Conservation (phyloP, 2,888 invertebrate species). For the Andrena hattorfiana region DNA sequence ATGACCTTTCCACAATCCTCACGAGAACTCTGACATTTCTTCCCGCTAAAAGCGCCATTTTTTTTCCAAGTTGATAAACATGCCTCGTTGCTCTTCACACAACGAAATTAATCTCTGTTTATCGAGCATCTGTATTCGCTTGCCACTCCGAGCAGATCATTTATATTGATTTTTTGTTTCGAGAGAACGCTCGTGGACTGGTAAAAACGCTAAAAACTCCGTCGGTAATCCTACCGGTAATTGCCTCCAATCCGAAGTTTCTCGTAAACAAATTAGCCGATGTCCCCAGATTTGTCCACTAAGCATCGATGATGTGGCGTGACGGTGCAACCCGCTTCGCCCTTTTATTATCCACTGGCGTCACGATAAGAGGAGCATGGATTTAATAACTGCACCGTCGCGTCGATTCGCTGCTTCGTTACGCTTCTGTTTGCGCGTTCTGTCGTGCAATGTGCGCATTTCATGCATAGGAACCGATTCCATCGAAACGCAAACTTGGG, state of each 20-base stretch:
- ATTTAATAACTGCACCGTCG: neutral
- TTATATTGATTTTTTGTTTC: neutral
- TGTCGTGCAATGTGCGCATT: neutral
- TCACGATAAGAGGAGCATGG: neutral
- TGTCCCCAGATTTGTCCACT: neutral
- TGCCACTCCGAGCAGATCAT: neutral
- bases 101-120: neutral
- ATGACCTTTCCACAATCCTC: too few species aligned
- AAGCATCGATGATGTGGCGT: neutral
- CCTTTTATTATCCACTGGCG: neutral
- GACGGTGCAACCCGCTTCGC: neutral
- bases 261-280: slow-evolving; percentile 22
- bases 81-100: neutral
- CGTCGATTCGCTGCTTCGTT: neutral
- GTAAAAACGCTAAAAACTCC: neutral
- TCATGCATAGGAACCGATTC: too few species aligned
- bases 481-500: too few species aligned
- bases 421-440: neutral
- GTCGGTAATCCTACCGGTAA: neutral
- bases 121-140: neutral
- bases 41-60: neutral
- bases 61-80: neutral
- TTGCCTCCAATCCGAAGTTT: neutral
- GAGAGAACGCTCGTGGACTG: neutral
- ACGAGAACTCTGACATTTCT: neutral